Percentiles rank a stretch among this genome's conserved stretches.
Conservation (phyloP, 2,888 invertebrate genomes). For the Ophraella communa region DNA sequence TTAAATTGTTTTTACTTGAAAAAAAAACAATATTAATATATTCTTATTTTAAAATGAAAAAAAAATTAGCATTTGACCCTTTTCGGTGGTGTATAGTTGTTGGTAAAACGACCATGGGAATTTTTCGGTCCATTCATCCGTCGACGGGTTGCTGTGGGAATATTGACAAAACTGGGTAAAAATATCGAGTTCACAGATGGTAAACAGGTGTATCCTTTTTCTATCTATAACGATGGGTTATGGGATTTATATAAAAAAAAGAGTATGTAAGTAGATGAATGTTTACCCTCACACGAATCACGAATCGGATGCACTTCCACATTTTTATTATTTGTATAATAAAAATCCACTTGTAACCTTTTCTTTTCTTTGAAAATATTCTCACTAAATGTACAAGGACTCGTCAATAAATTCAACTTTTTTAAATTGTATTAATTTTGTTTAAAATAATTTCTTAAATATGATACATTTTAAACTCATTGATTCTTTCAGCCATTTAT, state of each 20-base stretch:
- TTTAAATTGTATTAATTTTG: too few relatives aligned
- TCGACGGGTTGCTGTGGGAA: conserved; percentile 38
- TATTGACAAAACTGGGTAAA: conserved; percentile 34
- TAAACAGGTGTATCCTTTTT: conserved; percentile 44
- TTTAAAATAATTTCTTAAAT: too few relatives aligned
- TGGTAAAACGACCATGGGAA: background rate
- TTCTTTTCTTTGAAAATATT: background rate
- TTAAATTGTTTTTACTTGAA: too few relatives aligned
- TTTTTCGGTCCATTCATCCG: conserved; percentile 2
- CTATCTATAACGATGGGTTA: conserved; percentile 38
- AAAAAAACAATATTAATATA: too few relatives aligned
- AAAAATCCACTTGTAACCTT: conserved; percentile 5
- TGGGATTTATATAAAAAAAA: background rate
- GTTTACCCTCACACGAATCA: conserved; percentile 49
- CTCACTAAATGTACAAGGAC: too few relatives aligned
- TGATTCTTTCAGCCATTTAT: too few relatives aligned
- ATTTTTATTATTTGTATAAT: conserved; percentile 23
- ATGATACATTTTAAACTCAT: too few relatives aligned
- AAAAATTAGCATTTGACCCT: conserved; percentile 4
- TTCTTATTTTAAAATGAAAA: too few relatives aligned
- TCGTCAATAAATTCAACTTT: too few relatives aligned
- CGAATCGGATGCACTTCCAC: conserved; percentile 44
- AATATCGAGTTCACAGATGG: conserved; percentile 39
- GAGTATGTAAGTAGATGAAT: conserved; percentile 34
- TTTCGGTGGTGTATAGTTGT: too few relatives aligned